These are phyloP conservation scores for Tribolium freemani DNA, from an alignment of 2,888 invertebrate genomes.

Conservation along the genomic window DNA sequence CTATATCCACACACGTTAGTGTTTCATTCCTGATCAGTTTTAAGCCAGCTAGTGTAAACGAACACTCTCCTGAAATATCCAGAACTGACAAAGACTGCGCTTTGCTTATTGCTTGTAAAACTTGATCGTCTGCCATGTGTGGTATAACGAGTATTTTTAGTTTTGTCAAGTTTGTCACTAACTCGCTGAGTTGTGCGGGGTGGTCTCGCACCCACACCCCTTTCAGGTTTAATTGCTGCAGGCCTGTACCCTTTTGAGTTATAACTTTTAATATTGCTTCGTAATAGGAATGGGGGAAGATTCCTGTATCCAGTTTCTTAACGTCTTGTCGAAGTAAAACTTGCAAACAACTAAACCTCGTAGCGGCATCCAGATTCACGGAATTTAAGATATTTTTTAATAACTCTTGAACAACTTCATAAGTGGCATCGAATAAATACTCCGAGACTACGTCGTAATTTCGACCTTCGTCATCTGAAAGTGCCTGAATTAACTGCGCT, in stretches of 20 bases:
- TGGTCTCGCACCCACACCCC: slow-evolving; percentile 82
- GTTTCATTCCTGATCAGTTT: slow-evolving; percentile 72
- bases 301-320: slow-evolving; percentile 76
- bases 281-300: slow-evolving; percentile 81
- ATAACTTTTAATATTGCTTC: slow-evolving; percentile 78
- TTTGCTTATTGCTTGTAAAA: slow-evolving; percentile 73
- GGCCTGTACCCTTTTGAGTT: slow-evolving; percentile 74
- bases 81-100: slow-evolving; percentile 73
- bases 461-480: slow-evolving; percentile 73
- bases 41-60: slow-evolving; percentile 76
- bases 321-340: slow-evolving; percentile 77
- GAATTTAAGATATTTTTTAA: slow-evolving; percentile 76
- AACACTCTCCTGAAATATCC: slow-evolving; percentile 80
- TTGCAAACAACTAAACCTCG: slow-evolving; percentile 77
- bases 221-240: slow-evolving; percentile 77
- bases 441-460: slow-evolving; percentile 68
- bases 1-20: slow-evolving; percentile 76
- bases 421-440: slow-evolving; percentile 70
- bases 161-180: slow-evolving; percentile 74
- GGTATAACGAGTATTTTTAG: slow-evolving; percentile 77
- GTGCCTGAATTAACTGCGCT: slow-evolving; percentile 74
- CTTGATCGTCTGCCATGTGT: slow-evolving; percentile 79
- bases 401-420: slow-evolving; percentile 79
- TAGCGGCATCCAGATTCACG: slow-evolving; percentile 77
- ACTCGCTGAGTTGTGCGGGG: slow-evolving; percentile 73